Percentiles rank a stretch among this genome's conserved stretches.
Evolutionary conservation across 2,113 vertebrate genomes (phyloP).

Genomic region (Ameiurus melas): DNA sequence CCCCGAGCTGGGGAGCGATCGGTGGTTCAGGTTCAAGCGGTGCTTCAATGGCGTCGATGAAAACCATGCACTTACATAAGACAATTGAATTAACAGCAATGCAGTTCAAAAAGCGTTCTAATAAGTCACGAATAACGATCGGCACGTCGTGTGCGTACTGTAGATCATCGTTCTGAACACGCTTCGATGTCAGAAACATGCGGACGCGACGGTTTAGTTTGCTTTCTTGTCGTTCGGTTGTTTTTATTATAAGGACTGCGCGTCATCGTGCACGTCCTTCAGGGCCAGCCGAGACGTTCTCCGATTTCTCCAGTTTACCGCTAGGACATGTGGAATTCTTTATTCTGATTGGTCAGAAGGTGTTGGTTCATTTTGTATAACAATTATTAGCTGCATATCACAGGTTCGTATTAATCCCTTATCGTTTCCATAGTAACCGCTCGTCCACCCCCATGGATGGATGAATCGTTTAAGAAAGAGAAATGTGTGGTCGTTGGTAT

Average conservation of each 20-base stretch:
- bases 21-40: background rate
- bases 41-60: background rate
- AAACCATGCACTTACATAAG: background rate
- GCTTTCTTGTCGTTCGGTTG: background rate
- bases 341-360: background rate
- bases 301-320: background rate
- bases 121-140: background rate
- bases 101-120: background rate
- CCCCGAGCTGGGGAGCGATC: background rate
- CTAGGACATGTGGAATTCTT: background rate
- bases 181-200: background rate
- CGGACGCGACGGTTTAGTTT: background rate
- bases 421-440: background rate
- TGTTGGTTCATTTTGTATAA: too few species aligned
- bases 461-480: too few species aligned
- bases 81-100: background rate
- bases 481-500: background rate
- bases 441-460: background rate
- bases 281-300: background rate
- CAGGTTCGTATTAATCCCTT: background rate
- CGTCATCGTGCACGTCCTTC: background rate
- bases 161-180: background rate
- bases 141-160: too few species aligned
- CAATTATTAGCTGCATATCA: too few species aligned
- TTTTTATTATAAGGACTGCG: background rate